Evolutionary conservation across 2,113 vertebrate genomes (phyloP).

Genomic region (Mirza zaza): DNA sequence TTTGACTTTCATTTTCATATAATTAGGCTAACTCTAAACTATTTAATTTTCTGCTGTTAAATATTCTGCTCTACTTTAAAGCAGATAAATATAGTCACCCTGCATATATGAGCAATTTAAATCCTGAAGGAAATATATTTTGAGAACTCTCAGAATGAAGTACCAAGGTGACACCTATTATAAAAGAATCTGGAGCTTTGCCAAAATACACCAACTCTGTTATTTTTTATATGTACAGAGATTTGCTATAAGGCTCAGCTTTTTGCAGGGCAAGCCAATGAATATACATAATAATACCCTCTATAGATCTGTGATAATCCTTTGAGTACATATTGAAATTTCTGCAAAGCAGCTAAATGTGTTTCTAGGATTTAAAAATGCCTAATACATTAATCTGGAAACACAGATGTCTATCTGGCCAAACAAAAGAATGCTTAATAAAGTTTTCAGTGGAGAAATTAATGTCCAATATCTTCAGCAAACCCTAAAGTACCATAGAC

Average conservation of each 20-base stretch:
- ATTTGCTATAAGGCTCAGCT: slow-evolving; percentile 51
- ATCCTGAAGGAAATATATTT: slow-evolving; percentile 61
- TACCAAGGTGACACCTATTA: slow-evolving; percentile 68
- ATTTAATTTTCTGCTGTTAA: neutral
- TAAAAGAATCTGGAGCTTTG: slow-evolving; percentile 48
- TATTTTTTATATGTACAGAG: neutral
- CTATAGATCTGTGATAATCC: slow-evolving; percentile 72
- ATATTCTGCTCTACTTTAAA: neutral
- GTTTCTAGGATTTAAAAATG: slow-evolving; percentile 63
- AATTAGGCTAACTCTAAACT: neutral
- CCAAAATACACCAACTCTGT: slow-evolving; percentile 60
- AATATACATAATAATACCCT: slow-evolving; percentile 56
- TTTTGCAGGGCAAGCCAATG: slow-evolving; percentile 59
- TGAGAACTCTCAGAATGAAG: neutral
- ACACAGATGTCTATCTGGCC: slow-evolving; percentile 56
- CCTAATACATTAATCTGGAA: slow-evolving; percentile 46
- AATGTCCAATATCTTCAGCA: neutral
- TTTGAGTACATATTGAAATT: slow-evolving; percentile 58
- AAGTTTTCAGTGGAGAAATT: slow-evolving; percentile 32
- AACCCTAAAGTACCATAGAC: slow-evolving; percentile 14
- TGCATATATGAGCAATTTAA: slow-evolving; percentile 51
- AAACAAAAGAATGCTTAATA: slow-evolving; percentile 42
- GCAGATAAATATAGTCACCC: neutral
- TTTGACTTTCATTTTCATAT: slow-evolving; percentile 4
- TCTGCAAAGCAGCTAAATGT: slow-evolving; percentile 43